A percentile compares a stretch with the other conserved stretches of the same genome.
phyloP scores from a whole-genome alignment of 2,888 invertebrate genomes.

The Deilephila porcellus region DNA sequence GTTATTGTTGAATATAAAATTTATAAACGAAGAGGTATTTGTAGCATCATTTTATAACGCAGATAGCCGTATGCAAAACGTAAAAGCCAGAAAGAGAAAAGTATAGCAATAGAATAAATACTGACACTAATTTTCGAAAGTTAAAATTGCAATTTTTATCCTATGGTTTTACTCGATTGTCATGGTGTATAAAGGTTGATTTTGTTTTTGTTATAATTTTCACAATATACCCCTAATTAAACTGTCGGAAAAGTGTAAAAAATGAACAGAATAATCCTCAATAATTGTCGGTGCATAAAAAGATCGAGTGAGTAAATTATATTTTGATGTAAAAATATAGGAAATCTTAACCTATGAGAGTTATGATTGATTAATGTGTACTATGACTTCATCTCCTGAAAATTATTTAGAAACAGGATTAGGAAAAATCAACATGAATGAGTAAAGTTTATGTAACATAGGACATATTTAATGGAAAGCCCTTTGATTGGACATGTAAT shows the following conservation, averaged over 20 bases:
- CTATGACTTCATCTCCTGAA: conserved; percentile 54
- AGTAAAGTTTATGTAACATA: background rate
- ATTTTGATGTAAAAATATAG: conserved; percentile 37
- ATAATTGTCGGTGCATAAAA: conserved; percentile 70
- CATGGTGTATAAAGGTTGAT: conserved; percentile 79
- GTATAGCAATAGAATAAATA: background rate
- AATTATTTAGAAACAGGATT: conserved; percentile 32
- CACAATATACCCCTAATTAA: conserved; percentile 55
- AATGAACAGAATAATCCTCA: conserved; percentile 76
- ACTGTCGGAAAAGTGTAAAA: conserved; percentile 52
- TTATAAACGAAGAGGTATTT: background rate
- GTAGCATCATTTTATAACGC: background rate
- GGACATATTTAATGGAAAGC: background rate
- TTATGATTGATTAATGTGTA: conserved; percentile 67
- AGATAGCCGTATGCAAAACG: background rate
- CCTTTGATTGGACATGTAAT: background rate
- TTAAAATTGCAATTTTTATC: conserved; percentile 27
- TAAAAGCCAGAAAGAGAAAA: background rate
- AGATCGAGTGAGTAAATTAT: conserved; percentile 70
- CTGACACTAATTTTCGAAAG: background rate
- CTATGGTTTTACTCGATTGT: conserved; percentile 42
- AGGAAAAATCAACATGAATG: background rate
- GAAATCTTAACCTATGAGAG: conserved; percentile 58
- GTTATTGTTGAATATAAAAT: too few species aligned
- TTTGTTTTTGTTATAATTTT: conserved; percentile 77